Percentiles rank a stretch among this genome's conserved stretches.
Evolutionary conservation across 1,140 invertebrate species (phyloP).

Genomic region (Halesus radiatus): DNA sequence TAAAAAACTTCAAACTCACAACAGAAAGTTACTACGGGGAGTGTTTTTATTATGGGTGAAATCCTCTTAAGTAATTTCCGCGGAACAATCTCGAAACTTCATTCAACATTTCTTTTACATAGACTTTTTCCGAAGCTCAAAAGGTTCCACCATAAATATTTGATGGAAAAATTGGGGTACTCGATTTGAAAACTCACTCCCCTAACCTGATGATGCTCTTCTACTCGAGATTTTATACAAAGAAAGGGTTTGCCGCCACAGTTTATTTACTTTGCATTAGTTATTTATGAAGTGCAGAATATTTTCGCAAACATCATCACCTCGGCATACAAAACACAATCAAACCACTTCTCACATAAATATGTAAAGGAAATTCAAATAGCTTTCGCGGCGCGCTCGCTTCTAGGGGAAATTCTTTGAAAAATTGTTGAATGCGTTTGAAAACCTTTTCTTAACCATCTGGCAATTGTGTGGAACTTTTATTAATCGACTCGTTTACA

Average conservation of each 20-base stretch:
- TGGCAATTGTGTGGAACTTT: not conserved
- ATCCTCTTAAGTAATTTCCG: no score
- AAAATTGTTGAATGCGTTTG: slow-evolving; percentile 2
- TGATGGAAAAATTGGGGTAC: not conserved
- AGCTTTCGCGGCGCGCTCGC: not conserved
- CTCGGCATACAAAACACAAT: not conserved
- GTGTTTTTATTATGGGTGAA: no score
- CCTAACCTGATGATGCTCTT: not conserved
- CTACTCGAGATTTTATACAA: not conserved
- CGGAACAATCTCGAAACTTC: no score
- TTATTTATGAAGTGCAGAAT: not conserved
- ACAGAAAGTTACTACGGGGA: no score
- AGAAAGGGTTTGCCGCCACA: not conserved
- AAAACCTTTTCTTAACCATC: not conserved
- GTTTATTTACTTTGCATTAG: slow-evolving; percentile 7
- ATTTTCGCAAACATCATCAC: slow-evolving; percentile 12
- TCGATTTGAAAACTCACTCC: not conserved
- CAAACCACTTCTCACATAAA: slow-evolving; percentile 17
- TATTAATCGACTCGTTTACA: not conserved
- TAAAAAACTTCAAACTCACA: no score
- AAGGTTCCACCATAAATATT: not conserved
- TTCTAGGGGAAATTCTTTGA: not conserved
- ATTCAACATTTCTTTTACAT: not conserved
- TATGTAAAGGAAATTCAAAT: slow-evolving; percentile 23
- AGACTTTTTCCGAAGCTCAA: not conserved